Percentiles rank a stretch among this genome's conserved stretches.
phyloP scores from a whole-genome alignment of 2,113 vertebrate genomes.

The Perccottus glenii region DNA sequence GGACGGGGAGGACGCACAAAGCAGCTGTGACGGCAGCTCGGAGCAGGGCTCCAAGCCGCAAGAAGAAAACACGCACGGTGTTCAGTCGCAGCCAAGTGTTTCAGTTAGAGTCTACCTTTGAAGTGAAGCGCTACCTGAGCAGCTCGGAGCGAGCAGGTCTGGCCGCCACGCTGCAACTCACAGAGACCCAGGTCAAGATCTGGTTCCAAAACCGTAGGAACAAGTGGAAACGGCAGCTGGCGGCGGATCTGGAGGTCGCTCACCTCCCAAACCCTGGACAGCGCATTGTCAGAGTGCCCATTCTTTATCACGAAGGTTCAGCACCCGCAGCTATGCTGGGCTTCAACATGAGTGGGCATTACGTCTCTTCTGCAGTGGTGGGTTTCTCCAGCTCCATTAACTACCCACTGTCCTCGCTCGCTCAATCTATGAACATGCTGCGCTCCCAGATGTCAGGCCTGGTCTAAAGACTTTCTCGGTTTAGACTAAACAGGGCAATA shows the following conservation, averaged over 20 bases:
- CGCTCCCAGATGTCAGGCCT: conserved; percentile 91
- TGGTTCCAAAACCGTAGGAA: conserved; percentile 93
- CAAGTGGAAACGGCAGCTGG: conserved; percentile 92
- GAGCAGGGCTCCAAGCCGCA: conserved; percentile 69
- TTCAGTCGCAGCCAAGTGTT: conserved; percentile 91
- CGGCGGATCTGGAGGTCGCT: conserved; percentile 88
- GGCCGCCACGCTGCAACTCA: conserved; percentile 85
- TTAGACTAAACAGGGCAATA: conserved; percentile 69
- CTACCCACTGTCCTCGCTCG: conserved; percentile 87
- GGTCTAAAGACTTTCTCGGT: conserved; percentile 77
- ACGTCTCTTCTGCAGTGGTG: conserved; percentile 78
- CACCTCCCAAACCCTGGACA: conserved; percentile 84
- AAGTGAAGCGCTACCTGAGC: conserved; percentile 89
- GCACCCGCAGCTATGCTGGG: conserved; percentile 68
- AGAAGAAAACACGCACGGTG: conserved; percentile 91
- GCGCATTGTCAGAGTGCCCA: conserved; percentile 90
- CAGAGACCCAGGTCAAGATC: conserved; percentile 92
- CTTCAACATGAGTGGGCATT: conserved; percentile 81
- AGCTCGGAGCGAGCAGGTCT: conserved; percentile 87
- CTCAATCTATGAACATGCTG: conserved; percentile 84
- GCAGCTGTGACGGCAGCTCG: conserved; percentile 30
- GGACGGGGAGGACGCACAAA: conserved; percentile 62
- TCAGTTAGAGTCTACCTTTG: conserved; percentile 89
- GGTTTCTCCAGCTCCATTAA: conserved; percentile 82
- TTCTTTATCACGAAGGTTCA: conserved; percentile 89